Evolutionary conservation across 2,888 invertebrate genomes (phyloP), one percentile per base, ranked within the genome.

Genomic region (Temnothorax rugatulus): DNA sequence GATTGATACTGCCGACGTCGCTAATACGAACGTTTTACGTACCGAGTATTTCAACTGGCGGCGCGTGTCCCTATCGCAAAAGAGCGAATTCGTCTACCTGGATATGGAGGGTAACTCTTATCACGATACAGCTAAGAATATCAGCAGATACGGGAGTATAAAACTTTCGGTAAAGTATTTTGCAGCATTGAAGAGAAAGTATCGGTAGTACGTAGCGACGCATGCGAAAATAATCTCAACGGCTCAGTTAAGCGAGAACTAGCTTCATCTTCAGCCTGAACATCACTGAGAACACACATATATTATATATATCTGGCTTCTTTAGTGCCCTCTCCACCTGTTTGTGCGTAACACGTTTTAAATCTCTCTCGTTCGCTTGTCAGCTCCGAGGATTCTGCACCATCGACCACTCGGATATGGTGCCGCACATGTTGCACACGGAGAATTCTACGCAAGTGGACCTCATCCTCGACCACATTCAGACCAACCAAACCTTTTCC

Each of bases 341-440:
- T 25, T 57, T 57, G 11, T 13, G 41, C 41, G 9, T 18, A n/a
- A n/a, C 18, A 29, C 15, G 2, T 9, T 34, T 79, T 69, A 44
- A 15, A 21, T 18, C 1, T 47, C 13, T 69, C 8, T 29, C 50
- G 5, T 29, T 38, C 44, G 21, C 47, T 76, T 29, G 92, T 91
- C 94, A 97, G 97, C 93, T 97, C 85, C 96, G 95, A 83, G 95
- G 95, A 64, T 95, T 94, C 91, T 95, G 95, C 69, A 92, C 92
- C 1, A 89, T 94, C 5, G 95, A 95, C 64, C 96, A 96, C 91
- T 96, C 94, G n/a, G 90, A 90, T 25, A 83, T 90, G n/a, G 94
- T 96, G 8, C 97, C 97, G 0, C 97, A 96, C 81, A 95, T 97
- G 85, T 95, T 96, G 87, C 97, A 97, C 94, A 96, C 96, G 0